Base-by-base conservation (phyloP, 1,140 invertebrate species). In the Bombus huntii region DNA sequence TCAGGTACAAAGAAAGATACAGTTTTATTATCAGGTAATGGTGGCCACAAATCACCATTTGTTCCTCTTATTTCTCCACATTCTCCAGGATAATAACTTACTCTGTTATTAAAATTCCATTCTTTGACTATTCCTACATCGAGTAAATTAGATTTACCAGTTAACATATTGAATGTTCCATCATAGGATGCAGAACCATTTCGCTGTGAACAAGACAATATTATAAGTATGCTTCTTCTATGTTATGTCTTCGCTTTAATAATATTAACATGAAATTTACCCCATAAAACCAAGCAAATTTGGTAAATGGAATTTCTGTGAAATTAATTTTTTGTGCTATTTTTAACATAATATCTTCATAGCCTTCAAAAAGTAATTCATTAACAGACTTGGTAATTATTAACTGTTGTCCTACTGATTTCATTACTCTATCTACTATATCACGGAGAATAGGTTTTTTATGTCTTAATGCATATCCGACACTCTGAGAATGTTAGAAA, bases 41-140 rank as follows among this genome's bases (percentile, higher is more conserved):
- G 97, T 70, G 97, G 97, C 96, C 97, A 98, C 1, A 98, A 94
- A 95, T 98, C 97, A 1, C 98, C 98, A 6, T 96, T 96, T 3
- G 96, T 97, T 53, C 98, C 98, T 85, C 96, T 95, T 1, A 98
- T 96, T 22, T 88, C 81, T 9, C 96, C 96, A 92, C 97, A 98
- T 66, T 96, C 93, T 13, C 93, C 95, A 1, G 95, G 59, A 93
- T 96, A 97, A 91, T 95, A 97, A 31, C 94, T 83, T 0, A 96
- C 96, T 65, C 93, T 93, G n/a, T 94, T 94, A 9, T 94, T 94
- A 77, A 96, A 95, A 93, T 97, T 97, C 97, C 98, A 98, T 86
- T 96, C 92, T 76, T 96, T 95, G 22, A 98, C 86, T 18, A 96
- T 94, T 73, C 97, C 98, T 62, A 98, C 89, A 85, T 96, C 94